These are phyloP conservation scores for Vesta saturnalis DNA, from an alignment of 2,888 invertebrate species.

Conservation along the genomic window DNA sequence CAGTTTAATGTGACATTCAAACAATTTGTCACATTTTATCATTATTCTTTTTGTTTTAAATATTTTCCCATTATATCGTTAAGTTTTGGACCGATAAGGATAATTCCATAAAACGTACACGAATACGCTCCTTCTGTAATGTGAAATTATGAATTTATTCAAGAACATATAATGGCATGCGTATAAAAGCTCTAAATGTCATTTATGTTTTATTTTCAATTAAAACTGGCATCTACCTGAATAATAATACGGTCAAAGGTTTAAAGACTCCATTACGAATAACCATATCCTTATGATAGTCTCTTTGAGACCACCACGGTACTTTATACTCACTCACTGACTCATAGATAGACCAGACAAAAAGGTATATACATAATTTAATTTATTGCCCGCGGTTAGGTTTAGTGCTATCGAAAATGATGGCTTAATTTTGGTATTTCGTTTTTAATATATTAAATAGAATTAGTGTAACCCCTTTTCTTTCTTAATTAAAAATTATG, in stretches of 20 bases:
- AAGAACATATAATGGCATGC: slow-evolving; percentile 18
- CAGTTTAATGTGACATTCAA: slow-evolving; percentile 23
- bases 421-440: slow-evolving; percentile 47
- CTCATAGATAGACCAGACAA: slow-evolving; percentile 44
- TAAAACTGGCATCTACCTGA: slow-evolving; percentile 44
- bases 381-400: slow-evolving; percentile 46
- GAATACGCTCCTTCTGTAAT: background rate
- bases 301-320: slow-evolving; percentile 49
- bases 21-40: slow-evolving; percentile 32
- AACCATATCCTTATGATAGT: slow-evolving; percentile 27
- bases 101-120: background rate
- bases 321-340: slow-evolving; percentile 44
- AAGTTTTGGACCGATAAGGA: slow-evolving; percentile 16
- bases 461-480: background rate
- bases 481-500: slow-evolving; percentile 1
- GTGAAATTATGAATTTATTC: background rate
- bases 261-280: slow-evolving; percentile 41
- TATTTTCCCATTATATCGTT: slow-evolving; percentile 15
- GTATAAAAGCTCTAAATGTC: slow-evolving; percentile 25
- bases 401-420: slow-evolving; percentile 43
- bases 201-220: slow-evolving; percentile 41
- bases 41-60: slow-evolving; percentile 13
- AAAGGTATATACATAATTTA: slow-evolving; percentile 47
- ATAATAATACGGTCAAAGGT: slow-evolving; percentile 42
- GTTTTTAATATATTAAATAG: slow-evolving; percentile 28